Conservation (phyloP, 1,140 invertebrate species). For the Drosophila bifasciata region DNA sequence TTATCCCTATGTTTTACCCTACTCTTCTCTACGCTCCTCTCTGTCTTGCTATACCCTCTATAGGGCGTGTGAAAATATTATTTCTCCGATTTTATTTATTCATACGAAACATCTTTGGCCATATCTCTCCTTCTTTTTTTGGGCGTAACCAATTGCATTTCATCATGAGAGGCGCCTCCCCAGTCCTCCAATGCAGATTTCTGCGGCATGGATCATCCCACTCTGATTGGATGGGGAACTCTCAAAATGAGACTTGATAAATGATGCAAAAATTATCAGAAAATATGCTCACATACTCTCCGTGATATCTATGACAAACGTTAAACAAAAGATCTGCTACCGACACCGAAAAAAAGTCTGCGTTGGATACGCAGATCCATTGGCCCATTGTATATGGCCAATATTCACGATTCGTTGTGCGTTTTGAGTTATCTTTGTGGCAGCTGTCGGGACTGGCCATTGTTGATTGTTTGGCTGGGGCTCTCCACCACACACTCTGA, state of each 20-base stretch:
- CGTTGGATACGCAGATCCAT: neutral
- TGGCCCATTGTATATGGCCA: constrained; percentile 43
- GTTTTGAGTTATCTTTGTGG: constrained; percentile 57
- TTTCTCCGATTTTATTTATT: constrained; percentile 29
- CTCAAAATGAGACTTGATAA: constrained; percentile 64
- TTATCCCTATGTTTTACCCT: constrained; percentile 13
- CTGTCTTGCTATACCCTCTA: constrained; percentile 7
- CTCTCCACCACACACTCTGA: neutral
- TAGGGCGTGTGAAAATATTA: constrained; percentile 64
- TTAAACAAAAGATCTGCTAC: constrained; percentile 23
- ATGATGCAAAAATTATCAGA: constrained; percentile 56
- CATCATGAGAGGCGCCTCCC: constrained; percentile 51
- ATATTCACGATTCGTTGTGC: constrained; percentile 62
- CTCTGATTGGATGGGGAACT: constrained; percentile 37
- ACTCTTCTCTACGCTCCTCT: constrained; percentile 14
- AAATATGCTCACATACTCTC: constrained; percentile 24
- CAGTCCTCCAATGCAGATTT: constrained; percentile 33
- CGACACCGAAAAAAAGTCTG: constrained; percentile 5
- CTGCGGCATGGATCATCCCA: constrained; percentile 18
- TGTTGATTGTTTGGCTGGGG: constrained; percentile 42
- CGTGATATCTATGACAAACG: constrained; percentile 40
- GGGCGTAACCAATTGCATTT: constrained; percentile 69
- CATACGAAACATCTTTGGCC: constrained; percentile 27
- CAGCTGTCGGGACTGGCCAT: constrained; percentile 56
- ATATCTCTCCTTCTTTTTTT: constrained; percentile 39